Conservation (phyloP, 2,797 vertebrate genomes). For the Vireo griseus region DNA sequence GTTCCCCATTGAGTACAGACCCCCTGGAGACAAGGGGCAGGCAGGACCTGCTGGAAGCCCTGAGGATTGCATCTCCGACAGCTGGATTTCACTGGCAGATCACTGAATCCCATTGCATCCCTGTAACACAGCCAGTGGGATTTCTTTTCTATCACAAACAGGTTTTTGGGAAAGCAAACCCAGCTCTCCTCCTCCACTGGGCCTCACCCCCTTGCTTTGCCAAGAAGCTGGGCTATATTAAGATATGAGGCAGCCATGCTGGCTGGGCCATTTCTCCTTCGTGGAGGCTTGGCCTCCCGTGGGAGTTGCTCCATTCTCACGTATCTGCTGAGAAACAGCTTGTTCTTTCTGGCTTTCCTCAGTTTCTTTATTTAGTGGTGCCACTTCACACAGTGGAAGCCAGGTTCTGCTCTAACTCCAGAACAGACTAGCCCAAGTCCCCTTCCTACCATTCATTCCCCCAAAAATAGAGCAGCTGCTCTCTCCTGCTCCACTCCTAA, state of each 20-base stretch:
- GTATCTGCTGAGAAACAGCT: conserved; percentile 37
- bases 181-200: not conserved
- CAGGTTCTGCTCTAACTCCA: not conserved
- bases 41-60: not conserved
- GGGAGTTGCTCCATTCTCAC: conserved; percentile 43
- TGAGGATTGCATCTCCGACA: not conserved
- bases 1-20: not conserved
- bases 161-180: not conserved
- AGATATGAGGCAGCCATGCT: not conserved
- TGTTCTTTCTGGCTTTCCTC: conserved; percentile 37
- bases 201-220: not conserved
- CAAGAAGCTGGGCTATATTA: conserved; percentile 41
- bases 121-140: not conserved
- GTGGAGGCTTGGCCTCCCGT: not conserved
- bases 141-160: not conserved
- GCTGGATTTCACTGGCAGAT: not conserved
- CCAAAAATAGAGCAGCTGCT: not conserved
- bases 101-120: rapidly evolving
- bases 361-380: conserved; percentile 33
- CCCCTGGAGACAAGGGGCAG: not conserved
- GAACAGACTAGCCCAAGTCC: not conserved
- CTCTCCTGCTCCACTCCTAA: not conserved
- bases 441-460: not conserved
- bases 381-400: not conserved
- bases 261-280: not conserved